Conservation (phyloP, 2,888 invertebrate genomes). For the Tethea ocularis region DNA sequence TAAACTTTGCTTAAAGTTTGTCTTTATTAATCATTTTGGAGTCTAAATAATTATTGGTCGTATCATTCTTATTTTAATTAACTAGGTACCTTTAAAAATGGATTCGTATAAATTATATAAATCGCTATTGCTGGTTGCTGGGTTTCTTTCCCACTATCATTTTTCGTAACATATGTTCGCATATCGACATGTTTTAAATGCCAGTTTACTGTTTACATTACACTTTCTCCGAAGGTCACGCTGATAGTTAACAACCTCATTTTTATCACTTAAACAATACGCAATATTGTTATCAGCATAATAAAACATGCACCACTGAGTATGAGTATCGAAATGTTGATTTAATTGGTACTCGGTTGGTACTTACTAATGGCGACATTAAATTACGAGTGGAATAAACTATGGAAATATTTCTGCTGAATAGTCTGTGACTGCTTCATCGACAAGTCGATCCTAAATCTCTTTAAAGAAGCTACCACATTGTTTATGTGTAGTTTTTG, state of each 20-base stretch:
- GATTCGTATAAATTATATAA: background rate
- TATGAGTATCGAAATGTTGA: constrained; percentile 30
- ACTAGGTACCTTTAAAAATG: background rate
- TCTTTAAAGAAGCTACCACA: background rate
- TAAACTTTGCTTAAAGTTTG: background rate
- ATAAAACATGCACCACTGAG: constrained; percentile 39
- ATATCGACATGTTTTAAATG: background rate
- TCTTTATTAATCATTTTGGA: background rate
- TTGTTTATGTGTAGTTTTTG: background rate
- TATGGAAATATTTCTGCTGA: constrained; percentile 34
- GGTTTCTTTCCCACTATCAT: background rate
- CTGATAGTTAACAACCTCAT: constrained; percentile 50
- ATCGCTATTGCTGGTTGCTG: background rate
- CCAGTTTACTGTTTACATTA: constrained; percentile 21
- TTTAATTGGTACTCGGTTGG: constrained; percentile 1
- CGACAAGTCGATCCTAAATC: constrained; percentile 47
- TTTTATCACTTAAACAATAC: constrained; percentile 29
- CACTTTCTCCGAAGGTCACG: constrained; percentile 47
- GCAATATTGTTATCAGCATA: constrained; percentile 45
- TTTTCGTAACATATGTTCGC: background rate
- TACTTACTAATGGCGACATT: constrained; percentile 15
- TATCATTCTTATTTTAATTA: background rate
- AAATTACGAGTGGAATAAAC: constrained; percentile 31
- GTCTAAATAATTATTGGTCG: background rate
- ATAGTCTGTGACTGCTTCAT: constrained; percentile 24